Base-by-base conservation (phyloP, 2,797 vertebrate species). In the Chloroceryle amazona region DNA sequence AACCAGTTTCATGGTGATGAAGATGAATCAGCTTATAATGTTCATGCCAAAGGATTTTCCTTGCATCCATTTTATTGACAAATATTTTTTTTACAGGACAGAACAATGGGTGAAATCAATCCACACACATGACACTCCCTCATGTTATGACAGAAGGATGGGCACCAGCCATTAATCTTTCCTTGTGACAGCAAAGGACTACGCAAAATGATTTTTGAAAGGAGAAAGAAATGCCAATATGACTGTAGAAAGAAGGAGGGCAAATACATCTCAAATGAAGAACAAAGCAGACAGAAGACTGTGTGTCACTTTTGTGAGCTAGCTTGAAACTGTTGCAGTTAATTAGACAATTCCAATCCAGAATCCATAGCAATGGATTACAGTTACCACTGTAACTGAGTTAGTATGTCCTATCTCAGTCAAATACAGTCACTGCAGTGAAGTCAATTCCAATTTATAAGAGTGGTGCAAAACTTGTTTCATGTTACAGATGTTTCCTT, bases 21-120 rank as follows among this genome's bases (percentile, higher is more conserved):
- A 95, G 91, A 95, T 92, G 86, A 86, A 96, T 93, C 85, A 71
- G 79, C 73, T 94, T 70, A 84, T 93, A 94, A 81, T 73, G 52
- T 58, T 57, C 28, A 37, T 71, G 46, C 67, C 72, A 95, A 86
- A 89, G 88, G 93, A 95, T 91, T 96, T 96, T 94, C 84, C 76
- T 89, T 87, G 60, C 66, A 91, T 89, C 75, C 25, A 4, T 93
- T 96, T 94, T 95, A 96, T 94, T 96, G 95, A 96, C 81, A 96
- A 97, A 95, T 96, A 81, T 84, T 88, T 94, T 92, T 93, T 95
- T 93, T 86, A 82, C 88, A 84, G 75, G 75, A 81, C 60, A 72
- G 68, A 86, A 83, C 54, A 79, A 83, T 4, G 35, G 82, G 39
- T 51, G 75, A 95, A 97, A 96, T 96, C 89, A 94, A 92, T 94